Percentiles rank a stretch among this genome's conserved stretches.
Conservation (phyloP, 2,888 invertebrate species). For the Troglohyphantes excavatus region DNA sequence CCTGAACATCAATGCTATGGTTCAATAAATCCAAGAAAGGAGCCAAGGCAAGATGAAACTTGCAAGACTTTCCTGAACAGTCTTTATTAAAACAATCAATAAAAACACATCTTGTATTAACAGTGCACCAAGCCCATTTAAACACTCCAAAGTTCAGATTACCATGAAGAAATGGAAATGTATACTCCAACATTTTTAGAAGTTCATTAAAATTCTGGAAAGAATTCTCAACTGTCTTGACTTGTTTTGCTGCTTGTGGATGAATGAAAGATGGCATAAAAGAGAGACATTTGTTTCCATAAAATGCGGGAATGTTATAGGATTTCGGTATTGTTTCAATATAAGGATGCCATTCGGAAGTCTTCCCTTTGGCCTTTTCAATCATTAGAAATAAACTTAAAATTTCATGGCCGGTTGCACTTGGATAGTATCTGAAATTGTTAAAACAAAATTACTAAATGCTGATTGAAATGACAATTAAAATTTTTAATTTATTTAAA, state of each 20-base stretch:
- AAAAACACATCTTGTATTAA: constrained; percentile 93
- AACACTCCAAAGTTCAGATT: constrained; percentile 85
- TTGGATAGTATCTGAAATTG: constrained; percentile 48
- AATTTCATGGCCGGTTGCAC: constrained; percentile 87
- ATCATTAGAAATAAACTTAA: constrained; percentile 89
- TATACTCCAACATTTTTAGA: constrained; percentile 26
- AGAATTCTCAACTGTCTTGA: constrained; percentile 21
- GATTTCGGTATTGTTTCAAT: constrained; percentile 81
- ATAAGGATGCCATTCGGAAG: constrained; percentile 82
- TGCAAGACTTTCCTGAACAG: constrained; percentile 22
- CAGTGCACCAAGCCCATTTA: constrained; percentile 91
- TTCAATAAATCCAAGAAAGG: constrained; percentile 96
- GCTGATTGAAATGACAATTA: neutral
- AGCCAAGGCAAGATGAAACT: constrained; percentile 86
- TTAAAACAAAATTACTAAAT: neutral
- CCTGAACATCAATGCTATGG: constrained; percentile 84
- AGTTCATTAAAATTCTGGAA: constrained; percentile 17
- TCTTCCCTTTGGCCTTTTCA: constrained; percentile 85
- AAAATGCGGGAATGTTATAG: constrained; percentile 79
- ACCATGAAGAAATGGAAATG: constrained; percentile 85
- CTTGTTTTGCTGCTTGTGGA: constrained; percentile 9
- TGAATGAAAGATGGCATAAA: constrained; percentile 19
- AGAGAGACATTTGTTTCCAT: constrained; percentile 2
- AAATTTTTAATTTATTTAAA: neutral
- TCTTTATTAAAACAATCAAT: constrained; percentile 84